Percentiles rank a stretch among this genome's conserved stretches.
Evolutionary conservation across 2,888 invertebrate genomes (phyloP).

Genomic region (Conchocele bisecta): DNA sequence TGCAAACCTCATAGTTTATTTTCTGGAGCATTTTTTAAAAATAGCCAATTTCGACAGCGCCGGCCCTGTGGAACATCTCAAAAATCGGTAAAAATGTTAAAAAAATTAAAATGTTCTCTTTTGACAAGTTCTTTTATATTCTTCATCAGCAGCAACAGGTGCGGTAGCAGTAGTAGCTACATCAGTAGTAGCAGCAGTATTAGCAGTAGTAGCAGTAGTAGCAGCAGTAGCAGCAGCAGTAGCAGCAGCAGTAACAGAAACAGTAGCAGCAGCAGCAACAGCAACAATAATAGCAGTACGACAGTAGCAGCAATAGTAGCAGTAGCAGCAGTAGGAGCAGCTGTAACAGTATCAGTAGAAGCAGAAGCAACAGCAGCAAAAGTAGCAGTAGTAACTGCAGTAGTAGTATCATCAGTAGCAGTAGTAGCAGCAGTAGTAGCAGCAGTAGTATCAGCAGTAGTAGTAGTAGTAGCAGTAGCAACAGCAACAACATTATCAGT

Average conservation of each 20-base stretch:
- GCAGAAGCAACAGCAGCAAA: conserved; percentile 3
- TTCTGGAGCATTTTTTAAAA: too few relatives aligned
- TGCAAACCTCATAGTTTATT: too few relatives aligned
- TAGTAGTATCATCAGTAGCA: not conserved
- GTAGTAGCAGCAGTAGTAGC: not conserved
- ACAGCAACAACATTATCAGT: not conserved
- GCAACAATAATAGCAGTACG: not conserved
- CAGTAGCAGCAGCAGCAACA: not conserved
- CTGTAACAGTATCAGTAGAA: conserved; percentile 17
- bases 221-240: not conserved
- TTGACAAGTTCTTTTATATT: too few relatives aligned
- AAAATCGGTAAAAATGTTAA: too few relatives aligned
- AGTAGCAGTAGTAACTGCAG: not conserved
- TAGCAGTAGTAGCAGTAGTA: not conserved
- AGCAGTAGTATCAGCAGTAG: not conserved
- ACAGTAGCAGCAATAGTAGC: not conserved
- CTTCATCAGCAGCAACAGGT: not conserved
- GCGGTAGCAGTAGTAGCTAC: not conserved
- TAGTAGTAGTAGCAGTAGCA: not conserved
- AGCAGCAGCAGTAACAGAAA: not conserved
- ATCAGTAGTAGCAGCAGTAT: not conserved
- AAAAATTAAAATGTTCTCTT: too few relatives aligned
- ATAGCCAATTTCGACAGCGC: too few relatives aligned
- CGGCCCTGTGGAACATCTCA: too few relatives aligned
- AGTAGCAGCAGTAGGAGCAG: not conserved